Evolutionary conservation across 1,140 invertebrate species (phyloP), one percentile per base, ranked within the genome.

Genomic region (Heliconius himera): DNA sequence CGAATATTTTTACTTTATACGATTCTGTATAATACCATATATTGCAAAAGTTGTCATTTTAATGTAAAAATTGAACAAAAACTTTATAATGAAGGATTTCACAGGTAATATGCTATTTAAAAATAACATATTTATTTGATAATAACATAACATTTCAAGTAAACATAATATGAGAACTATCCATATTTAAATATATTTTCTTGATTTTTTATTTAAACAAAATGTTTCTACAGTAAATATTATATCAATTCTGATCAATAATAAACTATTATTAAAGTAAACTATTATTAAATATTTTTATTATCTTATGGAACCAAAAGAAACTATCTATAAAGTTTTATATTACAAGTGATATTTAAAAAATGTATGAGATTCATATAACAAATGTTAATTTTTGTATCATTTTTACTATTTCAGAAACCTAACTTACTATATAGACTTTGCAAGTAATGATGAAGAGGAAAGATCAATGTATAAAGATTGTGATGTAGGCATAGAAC

Each of bases 1-100:
- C 9, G 60, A 66, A 66, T 29, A 66, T 66, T 13, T 29, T 26
- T 66, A 29, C 26, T 16, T 66, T 29, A 11, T 29, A 29, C 8
- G 1, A 71, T 74, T 78, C 54, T 75, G 18, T 18, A 56, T 29
- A 8, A 41, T 46, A 36, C 29, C 1, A 77, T 78, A 74, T n/a
- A 72, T 22, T 76, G 80, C 36, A 83, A 83, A 80, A 60, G 74
- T 38, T 93, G 91, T 81, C 83, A 88, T 78, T 91, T 91, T 75
- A 86, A 87, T 66, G 81, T 91, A 26, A 88, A 87, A 85, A 26
- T 91, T 11, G 81, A 85, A 79, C 90, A 91, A 86, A 76, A 49
- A 6, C 83, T 93, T 5, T 79, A 81, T 18, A 91, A 91, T 81
- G 87, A 90, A 81, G 91, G 90, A 8, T 93, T 91, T 77, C 90